Base-by-base conservation (phyloP, 2,888 invertebrate genomes). In the Heliconius sara region DNA sequence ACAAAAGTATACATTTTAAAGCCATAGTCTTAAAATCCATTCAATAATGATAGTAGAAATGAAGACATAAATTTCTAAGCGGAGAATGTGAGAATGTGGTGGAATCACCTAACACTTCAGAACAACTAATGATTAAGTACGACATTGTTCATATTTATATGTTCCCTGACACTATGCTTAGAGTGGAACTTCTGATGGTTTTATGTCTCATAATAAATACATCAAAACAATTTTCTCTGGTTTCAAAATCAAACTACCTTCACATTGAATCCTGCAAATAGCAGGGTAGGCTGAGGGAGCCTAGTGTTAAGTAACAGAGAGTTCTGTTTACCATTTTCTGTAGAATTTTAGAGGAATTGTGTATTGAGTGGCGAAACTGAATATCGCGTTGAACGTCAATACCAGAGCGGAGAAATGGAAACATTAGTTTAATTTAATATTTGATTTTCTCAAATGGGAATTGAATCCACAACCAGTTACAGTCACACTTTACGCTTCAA, bases 71-170 rank as follows among this genome's bases (percentile, higher is more conserved):
- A 84, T 83, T 80, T 82, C 74, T 66, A 79, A 85, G 84, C 84
- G 83, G 85, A 83, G 34, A 34, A 1, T 39, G 39, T 39, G 39
- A 39, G 39, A 34, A 39, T 39, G 34, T 39, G 34, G 86, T 87
- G 76, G 87, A 89, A 90, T 89, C 88, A 88, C 86, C 85, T 83
- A 76, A 86, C 88, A 88, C 85, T 88, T 89, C 87, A 86, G 84
- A 81, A 84, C 79, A 81, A 85, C 84, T 79, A 84, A 84, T 86
- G 85, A 86, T 86, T 88, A 86, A 88, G 86, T 85, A 85, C 86
- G 84, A 86, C 85, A 89, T 90, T 91, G 89, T 90, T 85, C 85
- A 85, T 88, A 87, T 88, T 89, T 88, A 89, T 89, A 87, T 84
- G 85, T 85, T 86, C 85, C 85, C 86, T 86, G 85, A 83, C 83